Base-by-base conservation (phyloP, 2,113 vertebrate species). In the Fukomys damarensis region DNA sequence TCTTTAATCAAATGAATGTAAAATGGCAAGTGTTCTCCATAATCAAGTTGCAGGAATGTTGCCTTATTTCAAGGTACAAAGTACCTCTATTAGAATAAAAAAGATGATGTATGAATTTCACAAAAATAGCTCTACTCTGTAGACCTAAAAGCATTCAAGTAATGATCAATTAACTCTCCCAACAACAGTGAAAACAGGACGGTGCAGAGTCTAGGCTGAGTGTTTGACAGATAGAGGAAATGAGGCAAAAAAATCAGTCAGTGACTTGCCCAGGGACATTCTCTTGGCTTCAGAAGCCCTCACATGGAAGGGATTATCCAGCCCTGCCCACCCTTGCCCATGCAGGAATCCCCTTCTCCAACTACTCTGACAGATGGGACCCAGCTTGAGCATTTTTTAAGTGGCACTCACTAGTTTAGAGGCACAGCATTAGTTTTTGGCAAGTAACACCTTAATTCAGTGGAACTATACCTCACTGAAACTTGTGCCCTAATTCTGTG, bases 141-240 rank as follows among this genome's bases (percentile, higher is more conserved):
- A 85, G 41, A 89, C 32, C 65, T 82, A 88, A 59, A 96, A 92
- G 56, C 5, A 20, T 59, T 49, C 35, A 85, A 46, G 54, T 5
- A 56, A 54, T 82, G 30, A 49, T 76, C 46, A 66, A 66, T 72
- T 59, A 58, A 43, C 41, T 61, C 89, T 92, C 38, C 77, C 63
- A 94, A 56, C 35, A 92, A 38, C 19, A 88, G 30, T 63, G 84
- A 74, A 82, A 85, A 11, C 20, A 59, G 24, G 38, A 56, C 92
- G 68, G 30, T n/a, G 2, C 26, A 54, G 70, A 59, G 41, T 91
- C 22, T 46, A 30, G 41, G 11, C 72, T 72, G 94, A 16, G 32
- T 83, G 17, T 82, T 91, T 86, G 74, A 86, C 72, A 94, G 91
- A 96, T 79, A 91, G 89, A 96, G 86, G 83, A 97, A 97, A 96